phyloP scores from a whole-genome alignment of 1,140 invertebrate genomes.

The Holcopasites calliopsidis region DNA sequence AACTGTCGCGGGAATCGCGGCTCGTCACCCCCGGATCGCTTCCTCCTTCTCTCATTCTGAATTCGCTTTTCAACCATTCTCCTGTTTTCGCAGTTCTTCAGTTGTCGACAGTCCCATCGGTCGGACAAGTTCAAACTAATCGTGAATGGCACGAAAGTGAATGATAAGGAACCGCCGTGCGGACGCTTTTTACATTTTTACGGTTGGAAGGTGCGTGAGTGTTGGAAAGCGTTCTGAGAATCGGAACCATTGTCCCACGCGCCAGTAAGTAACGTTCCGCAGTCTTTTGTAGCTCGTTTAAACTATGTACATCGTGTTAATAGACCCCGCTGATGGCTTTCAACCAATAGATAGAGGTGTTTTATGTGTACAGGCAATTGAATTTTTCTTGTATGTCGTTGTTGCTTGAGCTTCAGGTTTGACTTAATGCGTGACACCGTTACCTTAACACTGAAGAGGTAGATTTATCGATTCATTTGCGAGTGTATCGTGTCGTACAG shows the following conservation, averaged over 20 bases:
- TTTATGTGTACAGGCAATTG: background rate
- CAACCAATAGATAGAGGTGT: slow-evolving; percentile 4
- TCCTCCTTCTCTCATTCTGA: background rate
- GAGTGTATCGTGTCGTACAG: slow-evolving; percentile 4
- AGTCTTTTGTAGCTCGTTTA: background rate
- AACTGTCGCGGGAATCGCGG: slow-evolving; percentile 24
- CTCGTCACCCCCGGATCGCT: slow-evolving; percentile 2
- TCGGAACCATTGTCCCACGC: background rate
- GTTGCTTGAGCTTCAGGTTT: background rate
- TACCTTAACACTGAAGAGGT: background rate
- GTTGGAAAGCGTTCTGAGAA: background rate
- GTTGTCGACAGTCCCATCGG: background rate
- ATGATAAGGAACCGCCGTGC: background rate
- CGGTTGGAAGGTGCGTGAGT: background rate
- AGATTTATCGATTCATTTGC: background rate
- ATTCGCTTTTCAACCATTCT: background rate
- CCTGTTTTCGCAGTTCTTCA: background rate
- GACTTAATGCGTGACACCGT: background rate
- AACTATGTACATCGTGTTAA: background rate
- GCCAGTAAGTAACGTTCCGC: slow-evolving; percentile 1
- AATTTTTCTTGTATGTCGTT: background rate
- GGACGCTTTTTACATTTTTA: background rate
- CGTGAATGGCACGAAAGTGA: slow-evolving; percentile 17
- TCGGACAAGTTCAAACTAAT: background rate
- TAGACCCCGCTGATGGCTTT: slow-evolving; percentile 14